Evolutionary conservation across 2,797 vertebrate genomes (phyloP).

Genomic region (Sebastes iracundus): DNA sequence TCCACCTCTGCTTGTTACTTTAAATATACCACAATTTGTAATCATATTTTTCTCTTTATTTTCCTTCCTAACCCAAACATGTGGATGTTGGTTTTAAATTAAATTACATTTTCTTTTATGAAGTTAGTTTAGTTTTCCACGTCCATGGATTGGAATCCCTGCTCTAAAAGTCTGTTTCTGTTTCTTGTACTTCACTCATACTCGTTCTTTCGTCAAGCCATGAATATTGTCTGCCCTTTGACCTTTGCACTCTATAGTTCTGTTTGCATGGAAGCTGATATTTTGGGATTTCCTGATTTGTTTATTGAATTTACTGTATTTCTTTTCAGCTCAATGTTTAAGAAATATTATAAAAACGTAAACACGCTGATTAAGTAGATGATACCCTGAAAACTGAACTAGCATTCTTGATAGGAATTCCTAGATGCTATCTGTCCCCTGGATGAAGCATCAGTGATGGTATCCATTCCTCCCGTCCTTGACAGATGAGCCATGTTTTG

Average conservation of each 20-base stretch:
- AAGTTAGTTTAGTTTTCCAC: background rate
- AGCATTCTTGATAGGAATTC: slow-evolving; percentile 61
- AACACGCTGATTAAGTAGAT: slow-evolving; percentile 1
- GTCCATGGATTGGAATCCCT: background rate
- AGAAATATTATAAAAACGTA: background rate
- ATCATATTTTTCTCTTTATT: background rate
- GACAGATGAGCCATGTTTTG: slow-evolving; percentile 78
- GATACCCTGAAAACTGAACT: background rate
- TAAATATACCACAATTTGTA: background rate
- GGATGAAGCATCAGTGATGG: slow-evolving; percentile 61
- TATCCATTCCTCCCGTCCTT: slow-evolving; percentile 66
- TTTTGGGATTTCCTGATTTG: background rate
- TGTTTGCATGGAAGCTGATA: background rate
- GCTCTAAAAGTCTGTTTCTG: background rate
- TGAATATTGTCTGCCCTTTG: background rate
- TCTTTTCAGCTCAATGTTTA: background rate
- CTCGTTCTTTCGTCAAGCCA: background rate
- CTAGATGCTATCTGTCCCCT: slow-evolving; percentile 58
- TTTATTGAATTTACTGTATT: background rate
- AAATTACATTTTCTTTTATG: background rate
- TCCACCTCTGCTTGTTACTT: background rate
- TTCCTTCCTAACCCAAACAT: background rate
- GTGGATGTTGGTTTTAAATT: background rate
- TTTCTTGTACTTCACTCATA: background rate
- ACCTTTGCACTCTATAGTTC: background rate